Percentiles rank a stretch among this genome's conserved stretches.
These are phyloP conservation scores for Ceyx melanurus DNA, from an alignment of 2,113 vertebrate species.

Conservation along the genomic window DNA sequence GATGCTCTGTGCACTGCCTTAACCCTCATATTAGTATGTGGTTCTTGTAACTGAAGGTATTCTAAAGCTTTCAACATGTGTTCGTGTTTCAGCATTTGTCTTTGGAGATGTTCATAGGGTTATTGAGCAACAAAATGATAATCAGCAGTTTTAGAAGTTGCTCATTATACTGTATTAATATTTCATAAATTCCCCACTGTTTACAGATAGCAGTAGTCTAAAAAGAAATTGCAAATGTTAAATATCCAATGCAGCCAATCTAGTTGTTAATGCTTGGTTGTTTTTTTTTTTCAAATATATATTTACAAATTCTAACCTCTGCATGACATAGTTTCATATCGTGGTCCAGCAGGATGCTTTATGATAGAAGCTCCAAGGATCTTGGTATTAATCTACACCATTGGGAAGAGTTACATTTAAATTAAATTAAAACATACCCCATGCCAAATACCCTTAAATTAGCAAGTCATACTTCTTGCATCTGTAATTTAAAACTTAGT, in stretches of 20 bases:
- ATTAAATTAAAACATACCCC: not conserved
- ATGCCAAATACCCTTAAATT: not conserved
- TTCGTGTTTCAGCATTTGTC: slow-evolving; percentile 17
- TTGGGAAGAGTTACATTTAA: not conserved
- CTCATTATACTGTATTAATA: slow-evolving; percentile 37
- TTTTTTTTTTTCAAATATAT: not conserved
- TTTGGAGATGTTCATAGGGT: not conserved
- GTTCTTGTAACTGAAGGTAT: not conserved
- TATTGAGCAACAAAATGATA: slow-evolving; percentile 33
- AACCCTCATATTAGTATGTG: not conserved
- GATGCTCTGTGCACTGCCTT: not conserved
- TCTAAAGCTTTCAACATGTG: not conserved
- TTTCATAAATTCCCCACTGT: slow-evolving; percentile 37
- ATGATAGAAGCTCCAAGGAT: not conserved
- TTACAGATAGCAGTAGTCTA: slow-evolving; percentile 4
- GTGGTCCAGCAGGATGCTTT: not conserved
- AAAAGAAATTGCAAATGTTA: slow-evolving; percentile 6
- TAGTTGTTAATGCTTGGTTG: not conserved
- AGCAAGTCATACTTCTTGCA: not conserved
- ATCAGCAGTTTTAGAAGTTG: slow-evolving; percentile 37
- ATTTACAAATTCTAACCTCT: slow-evolving; percentile 19
- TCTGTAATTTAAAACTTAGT: not conserved
- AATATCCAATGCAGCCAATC: not conserved
- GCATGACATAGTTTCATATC: not conserved
- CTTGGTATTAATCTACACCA: not conserved